Evolutionary conservation across 30 jellyfish, hydroid and myxozoan genomes (phyloP).

Genomic region (Pelagia noctiluca): DNA sequence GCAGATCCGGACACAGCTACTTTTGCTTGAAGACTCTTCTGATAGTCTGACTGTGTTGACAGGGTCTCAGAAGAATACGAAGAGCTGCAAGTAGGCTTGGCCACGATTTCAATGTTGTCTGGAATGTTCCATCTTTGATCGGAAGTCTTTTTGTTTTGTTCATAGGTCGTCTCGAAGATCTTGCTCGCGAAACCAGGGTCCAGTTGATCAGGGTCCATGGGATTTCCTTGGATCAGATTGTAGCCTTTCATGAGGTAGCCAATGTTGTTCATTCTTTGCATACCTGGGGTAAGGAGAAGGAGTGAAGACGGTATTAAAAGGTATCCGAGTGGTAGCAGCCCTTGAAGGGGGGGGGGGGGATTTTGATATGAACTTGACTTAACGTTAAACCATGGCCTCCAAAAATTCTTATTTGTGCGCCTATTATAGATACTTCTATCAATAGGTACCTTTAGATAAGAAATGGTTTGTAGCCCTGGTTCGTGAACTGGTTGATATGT

Average conservation of each 20-base stretch:
- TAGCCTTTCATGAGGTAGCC: slow-evolving; percentile 61
- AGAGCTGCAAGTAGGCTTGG: slow-evolving; percentile 51
- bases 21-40: slow-evolving; percentile 21
- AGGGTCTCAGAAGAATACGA: slow-evolving; percentile 25
- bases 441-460: background rate
- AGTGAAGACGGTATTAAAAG: background rate
- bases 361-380: background rate
- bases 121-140: slow-evolving; percentile 48
- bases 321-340: background rate
- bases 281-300: background rate
- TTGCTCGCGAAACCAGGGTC: slow-evolving; percentile 50
- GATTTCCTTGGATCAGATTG: slow-evolving; percentile 54
- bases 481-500: background rate
- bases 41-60: slow-evolving; percentile 50
- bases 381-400: background rate
- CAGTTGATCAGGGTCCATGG: slow-evolving; percentile 27
- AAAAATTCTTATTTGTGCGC: background rate
- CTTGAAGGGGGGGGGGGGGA: background rate
- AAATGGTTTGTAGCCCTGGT: background rate
- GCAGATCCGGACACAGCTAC: slow-evolving; percentile 40
- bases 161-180: slow-evolving; percentile 34
- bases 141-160: slow-evolving; percentile 17
- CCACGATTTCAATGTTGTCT: slow-evolving; percentile 30
- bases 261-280: slow-evolving; percentile 19
- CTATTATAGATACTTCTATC: background rate